Conservation (phyloP, 2,113 vertebrate genomes). For the Lophotis ruficrista region DNA sequence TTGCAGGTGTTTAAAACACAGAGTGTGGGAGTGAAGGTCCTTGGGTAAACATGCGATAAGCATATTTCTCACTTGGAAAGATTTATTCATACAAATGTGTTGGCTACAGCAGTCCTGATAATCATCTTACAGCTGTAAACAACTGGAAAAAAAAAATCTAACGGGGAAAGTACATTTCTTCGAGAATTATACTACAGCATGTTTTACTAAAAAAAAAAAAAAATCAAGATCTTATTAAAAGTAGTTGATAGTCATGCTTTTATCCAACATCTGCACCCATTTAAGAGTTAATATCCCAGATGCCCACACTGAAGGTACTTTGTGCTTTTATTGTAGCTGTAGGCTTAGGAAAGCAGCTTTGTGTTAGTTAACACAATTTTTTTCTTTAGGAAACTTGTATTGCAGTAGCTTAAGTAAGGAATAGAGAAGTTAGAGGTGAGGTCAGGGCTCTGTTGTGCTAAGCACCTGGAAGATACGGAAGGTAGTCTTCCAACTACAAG, state of each 20-base stretch:
- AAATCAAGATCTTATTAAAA: neutral
- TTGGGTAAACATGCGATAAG: neutral
- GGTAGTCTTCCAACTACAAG: neutral
- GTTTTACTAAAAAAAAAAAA: neutral
- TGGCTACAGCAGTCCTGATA: neutral
- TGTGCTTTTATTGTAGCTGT: neutral
- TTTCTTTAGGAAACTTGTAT: neutral
- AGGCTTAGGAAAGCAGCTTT: neutral
- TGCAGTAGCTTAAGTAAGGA: neutral
- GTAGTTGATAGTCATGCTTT: neutral
- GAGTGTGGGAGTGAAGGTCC: neutral
- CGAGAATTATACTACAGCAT: neutral
- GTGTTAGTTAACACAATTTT: neutral
- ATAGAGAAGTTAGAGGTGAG: neutral
- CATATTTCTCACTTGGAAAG: neutral
- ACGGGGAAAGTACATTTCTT: neutral
- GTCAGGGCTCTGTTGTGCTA: neutral
- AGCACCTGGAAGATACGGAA: neutral
- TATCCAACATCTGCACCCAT: neutral
- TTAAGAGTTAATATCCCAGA: neutral
- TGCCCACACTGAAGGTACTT: neutral
- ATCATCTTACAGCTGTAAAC: neutral
- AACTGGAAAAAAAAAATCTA: neutral
- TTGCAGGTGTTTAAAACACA: constrained; percentile 16
- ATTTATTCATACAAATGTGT: neutral